phyloP scores from a whole-genome alignment of 2,113 vertebrate genomes.

The Eidolon helvum region DNA sequence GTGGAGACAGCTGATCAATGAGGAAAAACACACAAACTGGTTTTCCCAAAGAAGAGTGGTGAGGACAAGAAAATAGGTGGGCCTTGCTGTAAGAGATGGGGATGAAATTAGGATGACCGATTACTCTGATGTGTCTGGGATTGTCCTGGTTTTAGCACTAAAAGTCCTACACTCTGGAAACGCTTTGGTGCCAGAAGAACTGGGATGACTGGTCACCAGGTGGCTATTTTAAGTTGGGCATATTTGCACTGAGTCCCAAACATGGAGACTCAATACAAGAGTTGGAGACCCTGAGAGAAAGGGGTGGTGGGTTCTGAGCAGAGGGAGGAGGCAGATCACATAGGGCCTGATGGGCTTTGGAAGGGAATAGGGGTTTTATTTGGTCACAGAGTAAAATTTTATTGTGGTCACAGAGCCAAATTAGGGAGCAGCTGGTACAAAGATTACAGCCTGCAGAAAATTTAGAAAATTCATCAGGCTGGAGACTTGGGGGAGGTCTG shows the following conservation, averaged over 20 bases:
- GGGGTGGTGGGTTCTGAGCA: background rate
- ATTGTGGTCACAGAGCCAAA: background rate
- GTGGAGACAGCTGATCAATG: no score
- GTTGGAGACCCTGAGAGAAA: background rate
- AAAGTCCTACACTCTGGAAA: no score
- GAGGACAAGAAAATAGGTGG: background rate
- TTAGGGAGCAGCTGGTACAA: background rate
- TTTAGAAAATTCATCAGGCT: background rate
- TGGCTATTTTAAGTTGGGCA: background rate
- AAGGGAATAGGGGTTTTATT: background rate
- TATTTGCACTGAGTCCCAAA: background rate
- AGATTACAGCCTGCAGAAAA: background rate
- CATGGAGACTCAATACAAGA: background rate
- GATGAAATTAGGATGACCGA: background rate
- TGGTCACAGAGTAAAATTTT: background rate
- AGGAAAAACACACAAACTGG: background rate
- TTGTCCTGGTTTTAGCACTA: no score
- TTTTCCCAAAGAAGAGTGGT: background rate
- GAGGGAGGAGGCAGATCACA: background rate
- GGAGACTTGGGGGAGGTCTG: background rate
- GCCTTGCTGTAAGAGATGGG: background rate
- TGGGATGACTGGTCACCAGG: accelerated
- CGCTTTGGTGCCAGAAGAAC: background rate
- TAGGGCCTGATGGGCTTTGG: background rate
- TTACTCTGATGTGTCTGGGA: no score